Conservation (phyloP, 2,888 invertebrate species). For the Leucoma salicis region DNA sequence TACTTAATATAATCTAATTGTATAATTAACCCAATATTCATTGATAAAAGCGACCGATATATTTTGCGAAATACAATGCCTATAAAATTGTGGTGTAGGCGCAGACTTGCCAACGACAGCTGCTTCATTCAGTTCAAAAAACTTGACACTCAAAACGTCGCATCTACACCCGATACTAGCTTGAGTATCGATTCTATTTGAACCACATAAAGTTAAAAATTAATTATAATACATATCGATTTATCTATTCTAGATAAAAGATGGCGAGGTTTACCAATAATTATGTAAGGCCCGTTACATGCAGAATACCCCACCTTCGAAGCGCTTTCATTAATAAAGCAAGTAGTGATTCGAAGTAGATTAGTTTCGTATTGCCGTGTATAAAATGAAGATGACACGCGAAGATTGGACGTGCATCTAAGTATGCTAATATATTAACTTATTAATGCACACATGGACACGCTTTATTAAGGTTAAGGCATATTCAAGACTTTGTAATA, state of each 20-base stretch:
- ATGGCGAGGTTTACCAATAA: slow-evolving; percentile 49
- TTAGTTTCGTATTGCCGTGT: slow-evolving; percentile 36
- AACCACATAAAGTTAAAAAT: slow-evolving; percentile 1
- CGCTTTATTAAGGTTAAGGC: background rate
- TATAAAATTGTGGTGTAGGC: slow-evolving; percentile 37
- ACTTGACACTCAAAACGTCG: slow-evolving; percentile 9
- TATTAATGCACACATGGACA: slow-evolving; percentile 6
- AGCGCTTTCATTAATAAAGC: slow-evolving; percentile 52
- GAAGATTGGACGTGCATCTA: slow-evolving; percentile 34
- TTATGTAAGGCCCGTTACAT: slow-evolving; percentile 62
- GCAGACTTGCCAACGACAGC: slow-evolving; percentile 41
- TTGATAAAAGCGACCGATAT: too few relatives aligned
- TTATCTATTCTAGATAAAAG: slow-evolving; percentile 9
- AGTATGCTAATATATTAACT: slow-evolving; percentile 3
- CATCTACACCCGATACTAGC: slow-evolving; percentile 6
- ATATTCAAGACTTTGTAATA: background rate
- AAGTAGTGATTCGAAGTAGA: slow-evolving; percentile 43
- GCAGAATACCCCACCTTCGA: slow-evolving; percentile 44
- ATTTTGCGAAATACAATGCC: slow-evolving; percentile 38
- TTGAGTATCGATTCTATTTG: slow-evolving; percentile 12
- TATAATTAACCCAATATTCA: too few relatives aligned
- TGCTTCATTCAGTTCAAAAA: slow-evolving; percentile 49
- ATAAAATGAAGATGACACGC: slow-evolving; percentile 32
- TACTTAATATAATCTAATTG: too few relatives aligned
- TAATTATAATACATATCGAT: background rate